Conservation (phyloP, 2,888 invertebrate genomes). For the Galerucella nymphaeae region DNA sequence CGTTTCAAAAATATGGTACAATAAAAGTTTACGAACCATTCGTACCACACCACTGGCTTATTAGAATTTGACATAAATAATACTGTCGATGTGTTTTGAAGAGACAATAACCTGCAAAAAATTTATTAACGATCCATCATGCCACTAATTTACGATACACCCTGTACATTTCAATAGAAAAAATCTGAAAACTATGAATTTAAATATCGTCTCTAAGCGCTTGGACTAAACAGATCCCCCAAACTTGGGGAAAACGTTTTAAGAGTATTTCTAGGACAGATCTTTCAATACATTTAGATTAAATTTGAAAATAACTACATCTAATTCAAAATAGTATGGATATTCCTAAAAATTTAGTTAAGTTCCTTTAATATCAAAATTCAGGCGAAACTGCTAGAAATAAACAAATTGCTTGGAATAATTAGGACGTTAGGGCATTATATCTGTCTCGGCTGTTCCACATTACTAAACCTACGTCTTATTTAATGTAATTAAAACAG, state of each 20-base stretch:
- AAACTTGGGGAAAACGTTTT: neutral
- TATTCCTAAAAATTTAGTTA: too few species aligned
- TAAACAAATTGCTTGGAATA: slow-evolving; percentile 39
- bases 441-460: slow-evolving; percentile 33
- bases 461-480: slow-evolving; percentile 35
- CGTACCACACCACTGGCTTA: too few species aligned
- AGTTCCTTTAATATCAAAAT: slow-evolving; percentile 20
- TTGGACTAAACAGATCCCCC: neutral
- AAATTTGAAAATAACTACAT: neutral
- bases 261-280: neutral
- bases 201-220: neutral
- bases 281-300: neutral
- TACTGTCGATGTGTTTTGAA: too few species aligned
- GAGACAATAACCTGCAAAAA: too few species aligned
- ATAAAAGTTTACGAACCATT: too few species aligned
- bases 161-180: too few species aligned
- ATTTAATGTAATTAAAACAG: slow-evolving; percentile 39
- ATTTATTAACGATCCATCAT: too few species aligned
- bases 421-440: slow-evolving; percentile 31
- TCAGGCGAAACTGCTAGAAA: slow-evolving; percentile 22
- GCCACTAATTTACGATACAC: too few species aligned
- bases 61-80: too few species aligned
- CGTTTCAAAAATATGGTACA: too few species aligned
- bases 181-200: too few species aligned
- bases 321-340: neutral